phyloP scores from a whole-genome alignment of 2,888 invertebrate species.

The Drosophila nr. fundita region DNA sequence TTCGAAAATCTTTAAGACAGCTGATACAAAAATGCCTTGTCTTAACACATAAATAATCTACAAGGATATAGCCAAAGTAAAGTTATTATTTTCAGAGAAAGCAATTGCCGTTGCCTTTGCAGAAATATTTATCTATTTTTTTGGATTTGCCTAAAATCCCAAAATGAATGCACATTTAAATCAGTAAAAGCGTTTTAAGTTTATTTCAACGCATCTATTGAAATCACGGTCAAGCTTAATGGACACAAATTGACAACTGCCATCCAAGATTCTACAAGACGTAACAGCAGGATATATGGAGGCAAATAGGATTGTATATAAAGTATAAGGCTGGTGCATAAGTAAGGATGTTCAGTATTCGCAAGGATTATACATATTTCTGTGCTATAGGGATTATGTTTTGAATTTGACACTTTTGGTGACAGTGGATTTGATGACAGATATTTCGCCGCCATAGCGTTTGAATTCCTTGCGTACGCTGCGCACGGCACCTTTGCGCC shows the following conservation, averaged over 20 bases:
- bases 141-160: not conserved
- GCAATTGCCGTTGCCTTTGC: too few species aligned
- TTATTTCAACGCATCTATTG: not conserved
- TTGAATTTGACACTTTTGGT: conserved; percentile 96
- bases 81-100: too few species aligned
- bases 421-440: conserved; percentile 96
- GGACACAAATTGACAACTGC: not conserved
- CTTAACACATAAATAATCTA: too few species aligned
- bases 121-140: too few species aligned
- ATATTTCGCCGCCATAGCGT: conserved; percentile 95
- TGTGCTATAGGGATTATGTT: conserved; percentile 47
- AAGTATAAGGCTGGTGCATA: not conserved
- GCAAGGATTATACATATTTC: conserved; percentile 6
- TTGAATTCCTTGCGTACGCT: conserved; percentile 92
- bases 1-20: too few species aligned
- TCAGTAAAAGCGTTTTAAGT: not conserved
- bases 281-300: not conserved
- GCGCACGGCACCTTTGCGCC: conserved; percentile 96
- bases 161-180: not conserved
- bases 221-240: not conserved
- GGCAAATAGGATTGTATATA: conserved; percentile 1
- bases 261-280: conserved; percentile 1
- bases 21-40: too few species aligned
- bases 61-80: too few species aligned
- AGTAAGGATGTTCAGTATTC: not conserved